Conservation (phyloP, 2,888 invertebrate species). For the Phaonia tiefii region DNA sequence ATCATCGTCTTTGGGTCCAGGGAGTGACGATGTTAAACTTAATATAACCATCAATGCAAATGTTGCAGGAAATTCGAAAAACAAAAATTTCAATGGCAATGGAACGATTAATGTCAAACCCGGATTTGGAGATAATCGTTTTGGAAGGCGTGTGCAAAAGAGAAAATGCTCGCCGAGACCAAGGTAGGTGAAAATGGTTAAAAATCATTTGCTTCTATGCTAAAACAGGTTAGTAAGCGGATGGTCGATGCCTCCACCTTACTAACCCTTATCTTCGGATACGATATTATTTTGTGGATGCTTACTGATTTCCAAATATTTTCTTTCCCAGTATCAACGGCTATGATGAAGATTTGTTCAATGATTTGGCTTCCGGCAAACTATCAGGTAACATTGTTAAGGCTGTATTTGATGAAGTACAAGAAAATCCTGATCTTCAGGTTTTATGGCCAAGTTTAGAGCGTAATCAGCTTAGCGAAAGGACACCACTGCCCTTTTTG, state of each 20-base stretch:
- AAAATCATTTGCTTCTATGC: no score
- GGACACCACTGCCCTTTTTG: constrained; percentile 63
- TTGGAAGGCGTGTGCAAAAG: constrained; percentile 47
- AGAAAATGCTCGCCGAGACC: no score
- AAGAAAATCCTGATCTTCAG: constrained; percentile 72
- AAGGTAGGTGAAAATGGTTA: no score
- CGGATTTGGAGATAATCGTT: constrained; percentile 59
- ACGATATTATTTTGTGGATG: no score
- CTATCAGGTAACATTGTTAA: constrained; percentile 74
- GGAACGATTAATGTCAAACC: constrained; percentile 73
- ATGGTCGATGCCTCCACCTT: no score
- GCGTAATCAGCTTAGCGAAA: constrained; percentile 69
- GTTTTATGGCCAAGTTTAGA: constrained; percentile 72
- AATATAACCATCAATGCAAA: constrained; percentile 76
- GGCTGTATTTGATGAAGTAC: constrained; percentile 73
- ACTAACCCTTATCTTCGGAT: no score
- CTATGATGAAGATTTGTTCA: no score
- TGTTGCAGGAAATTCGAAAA: constrained; percentile 72
- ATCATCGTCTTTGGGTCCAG: background rate
- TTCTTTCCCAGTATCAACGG: constrained; percentile 6
- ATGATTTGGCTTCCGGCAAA: constrained; percentile 74
- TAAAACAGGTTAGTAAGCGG: no score
- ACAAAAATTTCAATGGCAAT: constrained; percentile 72
- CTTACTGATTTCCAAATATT: no score
- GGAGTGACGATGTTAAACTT: constrained; percentile 67